These are phyloP conservation scores for Brachystomella parvula DNA, from an alignment of 1,140 invertebrate genomes.

Conservation along the genomic window DNA sequence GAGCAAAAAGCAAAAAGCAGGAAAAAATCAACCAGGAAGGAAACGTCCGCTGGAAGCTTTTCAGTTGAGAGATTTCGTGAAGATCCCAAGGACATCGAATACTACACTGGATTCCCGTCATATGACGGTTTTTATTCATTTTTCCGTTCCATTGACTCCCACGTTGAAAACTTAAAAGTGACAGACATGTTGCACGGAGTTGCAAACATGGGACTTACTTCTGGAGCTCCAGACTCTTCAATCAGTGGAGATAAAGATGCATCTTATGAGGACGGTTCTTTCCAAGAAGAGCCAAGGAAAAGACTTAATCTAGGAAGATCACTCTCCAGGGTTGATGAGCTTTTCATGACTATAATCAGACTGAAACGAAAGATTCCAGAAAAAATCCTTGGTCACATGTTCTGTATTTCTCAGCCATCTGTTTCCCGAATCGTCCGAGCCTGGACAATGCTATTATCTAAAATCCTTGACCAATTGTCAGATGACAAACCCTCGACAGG, in stretches of 20 bases:
- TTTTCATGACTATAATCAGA: slow-evolving; percentile 36
- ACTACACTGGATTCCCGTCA: slow-evolving; percentile 34
- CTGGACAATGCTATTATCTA: slow-evolving; percentile 33
- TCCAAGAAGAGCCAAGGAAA: slow-evolving; percentile 20
- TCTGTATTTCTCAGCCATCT: slow-evolving; percentile 34
- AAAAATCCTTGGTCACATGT: slow-evolving; percentile 37
- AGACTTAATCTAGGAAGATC: slow-evolving; percentile 20
- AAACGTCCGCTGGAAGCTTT: slow-evolving; percentile 25
- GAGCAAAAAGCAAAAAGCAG: slow-evolving; percentile 16
- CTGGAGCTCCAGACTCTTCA: neutral
- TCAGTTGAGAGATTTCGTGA: slow-evolving; percentile 32
- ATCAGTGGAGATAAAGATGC: neutral
- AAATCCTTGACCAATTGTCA: slow-evolving; percentile 31
- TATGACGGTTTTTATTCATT: slow-evolving; percentile 34
- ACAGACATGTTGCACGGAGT: slow-evolving; percentile 32
- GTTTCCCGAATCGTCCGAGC: slow-evolving; percentile 33
- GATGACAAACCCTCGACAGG: neutral
- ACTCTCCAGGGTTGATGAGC: slow-evolving; percentile 32
- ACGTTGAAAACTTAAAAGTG: slow-evolving; percentile 28
- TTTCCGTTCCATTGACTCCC: slow-evolving; percentile 26
- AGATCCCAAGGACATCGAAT: slow-evolving; percentile 35
- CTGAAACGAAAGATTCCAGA: slow-evolving; percentile 32
- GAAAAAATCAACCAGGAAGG: slow-evolving; percentile 15
- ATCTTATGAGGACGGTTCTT: neutral
- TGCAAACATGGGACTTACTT: slow-evolving; percentile 13